Percentiles rank a stretch among this genome's conserved stretches.
Conservation (phyloP, 1,140 invertebrate genomes). For the Drosophila melanica region DNA sequence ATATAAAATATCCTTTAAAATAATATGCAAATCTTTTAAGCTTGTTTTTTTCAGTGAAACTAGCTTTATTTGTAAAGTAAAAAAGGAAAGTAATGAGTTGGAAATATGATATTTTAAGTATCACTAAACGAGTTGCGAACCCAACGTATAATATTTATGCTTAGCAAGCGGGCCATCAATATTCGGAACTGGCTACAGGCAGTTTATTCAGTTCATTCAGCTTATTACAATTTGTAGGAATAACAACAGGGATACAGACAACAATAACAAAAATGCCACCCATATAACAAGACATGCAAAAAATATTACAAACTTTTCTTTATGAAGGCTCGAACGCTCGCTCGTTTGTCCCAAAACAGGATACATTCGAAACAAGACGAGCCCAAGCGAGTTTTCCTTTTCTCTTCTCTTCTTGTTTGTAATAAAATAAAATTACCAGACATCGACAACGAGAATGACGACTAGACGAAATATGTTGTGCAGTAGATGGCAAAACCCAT, state of each 20-base stretch:
- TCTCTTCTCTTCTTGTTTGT: conserved; percentile 34
- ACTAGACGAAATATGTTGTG: conserved; percentile 47
- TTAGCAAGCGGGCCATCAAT: background rate
- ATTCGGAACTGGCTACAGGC: background rate
- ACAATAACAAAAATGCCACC: conserved; percentile 1
- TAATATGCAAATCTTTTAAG: too few relatives aligned
- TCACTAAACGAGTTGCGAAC: background rate
- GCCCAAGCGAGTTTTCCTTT: conserved; percentile 11
- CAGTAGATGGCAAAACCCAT: conserved; percentile 24
- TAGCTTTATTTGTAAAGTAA: too few relatives aligned
- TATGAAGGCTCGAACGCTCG: conserved; percentile 34
- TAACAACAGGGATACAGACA: conserved; percentile 16
- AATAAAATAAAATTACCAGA: conserved; percentile 76
- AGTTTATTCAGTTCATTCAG: conserved; percentile 62
- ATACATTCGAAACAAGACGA: conserved; percentile 7
- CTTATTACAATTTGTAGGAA: conserved; percentile 53
- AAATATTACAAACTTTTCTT: conserved; percentile 69
- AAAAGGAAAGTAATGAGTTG: background rate
- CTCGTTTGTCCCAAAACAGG: conserved; percentile 33
- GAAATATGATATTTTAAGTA: background rate
- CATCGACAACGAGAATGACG: conserved; percentile 39
- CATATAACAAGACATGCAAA: conserved; percentile 23
- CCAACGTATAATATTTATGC: background rate
- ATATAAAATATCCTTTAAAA: too few relatives aligned
- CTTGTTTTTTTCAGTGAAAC: too few relatives aligned